Evolutionary conservation across 2,888 invertebrate genomes (phyloP), one percentile per base, ranked within the genome.

Genomic region (Scaptomyza parva): DNA sequence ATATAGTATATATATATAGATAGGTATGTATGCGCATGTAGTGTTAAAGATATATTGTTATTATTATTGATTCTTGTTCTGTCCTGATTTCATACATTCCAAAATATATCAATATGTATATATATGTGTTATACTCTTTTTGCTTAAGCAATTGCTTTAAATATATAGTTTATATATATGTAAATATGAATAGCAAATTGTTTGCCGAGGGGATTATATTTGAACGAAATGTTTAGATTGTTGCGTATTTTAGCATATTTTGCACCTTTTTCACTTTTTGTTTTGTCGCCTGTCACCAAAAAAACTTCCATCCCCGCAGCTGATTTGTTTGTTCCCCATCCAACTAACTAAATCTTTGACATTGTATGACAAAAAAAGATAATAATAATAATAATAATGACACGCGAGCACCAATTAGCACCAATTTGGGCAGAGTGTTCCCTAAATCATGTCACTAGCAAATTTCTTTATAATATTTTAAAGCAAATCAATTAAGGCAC

Each of bases 401-500:
- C 72, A 67, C 53, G 62, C 45, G 41, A 72, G 71, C 72, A 67
- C 67, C 70, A 45, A 54, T 44, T 28, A 20, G 20, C 45, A 47
- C 41, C 58, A 33, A 44, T 28, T 39, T 18, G 22, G 30, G 24
- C 57, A 43, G 55, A 74, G 33, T 14, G 48, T 59, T 73, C 50
- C 65, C 57, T 52, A 66, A 65, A 50, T 37, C 44, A 60, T 72
- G 54, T 64, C 60, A 52, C 33, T 17, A 52, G 55, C 40, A 54
- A 70, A 48, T 65, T 28, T 28, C n/a, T n/a, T n/a, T n/a, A n/a
- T n/a, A n/a, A n/a, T 28, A 6, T 28, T 61, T 58, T 71, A 80
- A 79, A 83, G 75, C 77, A 80, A 75, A 68, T 52, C 59, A 74
- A 68, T 78, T 82, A 78, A 78, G 78, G 78, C 78, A 82, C 78